Evolutionary conservation across 2,797 vertebrate genomes (phyloP).

Genomic region (Gymnothorax reevesii): DNA sequence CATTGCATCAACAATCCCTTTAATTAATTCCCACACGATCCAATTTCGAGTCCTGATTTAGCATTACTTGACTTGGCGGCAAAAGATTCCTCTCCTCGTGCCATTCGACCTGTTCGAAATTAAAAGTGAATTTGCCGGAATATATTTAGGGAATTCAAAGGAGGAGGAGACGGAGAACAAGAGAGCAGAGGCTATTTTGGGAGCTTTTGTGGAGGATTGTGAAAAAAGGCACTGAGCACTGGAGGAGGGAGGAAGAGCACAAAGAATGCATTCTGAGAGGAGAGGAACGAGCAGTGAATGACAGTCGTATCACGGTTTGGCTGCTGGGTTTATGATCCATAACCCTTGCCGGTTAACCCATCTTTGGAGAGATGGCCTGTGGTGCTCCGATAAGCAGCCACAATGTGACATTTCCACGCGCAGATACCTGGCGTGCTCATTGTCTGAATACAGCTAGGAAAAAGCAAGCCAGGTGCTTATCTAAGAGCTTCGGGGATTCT

Average conservation of each 20-base stretch:
- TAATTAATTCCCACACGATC: neutral
- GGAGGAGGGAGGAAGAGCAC: neutral
- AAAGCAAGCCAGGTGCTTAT: neutral
- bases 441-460: neutral
- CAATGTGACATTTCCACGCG: neutral
- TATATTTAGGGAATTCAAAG: neutral
- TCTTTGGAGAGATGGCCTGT: conserved; percentile 26
- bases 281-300: neutral
- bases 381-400: conserved; percentile 17
- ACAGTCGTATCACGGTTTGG: neutral
- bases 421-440: neutral
- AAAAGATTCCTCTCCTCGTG: neutral
- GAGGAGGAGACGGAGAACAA: neutral
- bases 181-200: neutral
- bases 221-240: neutral
- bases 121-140: neutral
- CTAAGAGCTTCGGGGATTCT: conserved; percentile 13
- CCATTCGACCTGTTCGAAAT: neutral
- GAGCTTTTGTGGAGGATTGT: neutral
- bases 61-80: neutral
- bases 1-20: neutral
- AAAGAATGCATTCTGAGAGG: neutral
- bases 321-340: neutral
- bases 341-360: neutral
- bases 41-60: neutral